Conservation (phyloP, 2,113 vertebrate species). For the Megalops atlanticus region DNA sequence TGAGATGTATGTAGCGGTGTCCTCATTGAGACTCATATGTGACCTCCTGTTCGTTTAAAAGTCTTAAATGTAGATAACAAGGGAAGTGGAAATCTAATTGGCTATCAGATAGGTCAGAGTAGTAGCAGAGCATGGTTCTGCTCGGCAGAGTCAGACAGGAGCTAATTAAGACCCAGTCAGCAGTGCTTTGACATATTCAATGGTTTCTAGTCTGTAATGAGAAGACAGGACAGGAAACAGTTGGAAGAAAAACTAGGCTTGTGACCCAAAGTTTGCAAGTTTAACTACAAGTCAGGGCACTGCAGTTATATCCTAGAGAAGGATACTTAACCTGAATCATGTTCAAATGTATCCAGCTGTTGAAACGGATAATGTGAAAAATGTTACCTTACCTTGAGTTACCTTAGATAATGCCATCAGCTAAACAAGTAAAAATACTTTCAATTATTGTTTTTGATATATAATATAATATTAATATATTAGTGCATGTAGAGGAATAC, state of each 20-base stretch:
- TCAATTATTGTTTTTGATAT: no score
- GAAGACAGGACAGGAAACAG: constrained; percentile 24
- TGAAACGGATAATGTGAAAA: no score
- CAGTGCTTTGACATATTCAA: constrained; percentile 17
- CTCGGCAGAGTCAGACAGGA: background rate
- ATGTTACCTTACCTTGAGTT: no score
- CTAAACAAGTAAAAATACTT: no score
- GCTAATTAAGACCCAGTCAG: constrained; percentile 15
- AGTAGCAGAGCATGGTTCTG: background rate
- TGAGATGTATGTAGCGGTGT: background rate
- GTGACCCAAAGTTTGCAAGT: no score
- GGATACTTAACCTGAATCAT: no score
- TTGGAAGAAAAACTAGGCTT: background rate
- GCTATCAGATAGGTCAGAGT: background rate
- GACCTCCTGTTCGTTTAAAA: background rate
- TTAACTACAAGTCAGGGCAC: no score
- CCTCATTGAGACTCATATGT: background rate
- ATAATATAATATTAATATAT: no score
- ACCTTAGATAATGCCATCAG: no score
- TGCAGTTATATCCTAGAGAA: no score
- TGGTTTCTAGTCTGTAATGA: constrained; percentile 33
- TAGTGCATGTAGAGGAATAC: no score
- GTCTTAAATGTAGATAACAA: background rate
- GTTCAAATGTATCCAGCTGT: no score
- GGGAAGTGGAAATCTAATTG: background rate